Evolutionary conservation across 2,888 invertebrate species (phyloP).

Genomic region (Caenorhabditis zanzibari): DNA sequence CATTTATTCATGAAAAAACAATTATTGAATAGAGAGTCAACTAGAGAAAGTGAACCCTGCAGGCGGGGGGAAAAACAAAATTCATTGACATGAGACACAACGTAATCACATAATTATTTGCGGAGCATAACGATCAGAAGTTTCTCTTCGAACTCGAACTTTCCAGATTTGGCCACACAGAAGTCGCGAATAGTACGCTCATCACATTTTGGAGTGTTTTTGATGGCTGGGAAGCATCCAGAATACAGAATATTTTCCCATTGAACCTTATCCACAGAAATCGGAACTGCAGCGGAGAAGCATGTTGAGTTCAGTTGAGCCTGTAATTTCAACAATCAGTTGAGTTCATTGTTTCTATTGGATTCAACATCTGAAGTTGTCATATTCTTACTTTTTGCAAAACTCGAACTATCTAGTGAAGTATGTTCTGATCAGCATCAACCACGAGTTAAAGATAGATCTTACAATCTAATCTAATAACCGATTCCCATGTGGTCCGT

Average conservation of each 20-base stretch:
- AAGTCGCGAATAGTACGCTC: slow-evolving; percentile 72
- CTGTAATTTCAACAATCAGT: slow-evolving; percentile 39
- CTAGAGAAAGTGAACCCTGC: slow-evolving; percentile 37
- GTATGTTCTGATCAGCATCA: not conserved
- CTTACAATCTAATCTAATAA: slow-evolving; percentile 17
- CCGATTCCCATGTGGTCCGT: slow-evolving; percentile 16
- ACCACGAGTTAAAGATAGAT: not conserved
- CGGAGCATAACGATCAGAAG: slow-evolving; percentile 72
- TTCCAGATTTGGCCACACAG: slow-evolving; percentile 67
- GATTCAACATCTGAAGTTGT: not conserved
- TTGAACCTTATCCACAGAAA: slow-evolving; percentile 69
- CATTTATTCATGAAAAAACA: slow-evolving; percentile 20
- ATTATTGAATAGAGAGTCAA: slow-evolving; percentile 10
- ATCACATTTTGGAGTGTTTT: slow-evolving; percentile 71
- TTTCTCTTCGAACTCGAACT: slow-evolving; percentile 76
- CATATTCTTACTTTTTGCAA: not conserved
- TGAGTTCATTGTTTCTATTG: not conserved
- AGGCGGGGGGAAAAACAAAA: not conserved
- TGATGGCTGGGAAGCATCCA: slow-evolving; percentile 75
- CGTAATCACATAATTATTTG: slow-evolving; percentile 54
- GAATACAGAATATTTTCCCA: slow-evolving; percentile 77
- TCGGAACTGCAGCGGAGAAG: slow-evolving; percentile 77
- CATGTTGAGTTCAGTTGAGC: slow-evolving; percentile 72
- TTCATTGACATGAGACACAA: not conserved
- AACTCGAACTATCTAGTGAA: not conserved